A percentile compares a stretch with the other conserved stretches of the same genome.
These are phyloP conservation scores for Geotria australis DNA, from an alignment of 2,797 vertebrate genomes.

Conservation along the genomic window DNA sequence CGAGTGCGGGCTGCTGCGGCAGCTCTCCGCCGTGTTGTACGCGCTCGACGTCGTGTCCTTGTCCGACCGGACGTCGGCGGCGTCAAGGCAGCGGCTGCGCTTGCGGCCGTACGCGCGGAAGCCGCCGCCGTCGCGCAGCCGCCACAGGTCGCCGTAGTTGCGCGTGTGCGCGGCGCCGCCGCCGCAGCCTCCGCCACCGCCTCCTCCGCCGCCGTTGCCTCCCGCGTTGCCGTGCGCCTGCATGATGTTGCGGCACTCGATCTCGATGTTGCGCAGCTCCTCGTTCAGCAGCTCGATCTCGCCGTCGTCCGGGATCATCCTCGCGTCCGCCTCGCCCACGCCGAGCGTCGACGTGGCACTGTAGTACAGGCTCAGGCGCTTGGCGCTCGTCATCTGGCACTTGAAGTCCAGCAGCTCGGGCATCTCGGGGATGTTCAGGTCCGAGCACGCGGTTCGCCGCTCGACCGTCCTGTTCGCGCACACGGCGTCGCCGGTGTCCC, in stretches of 20 bases:
- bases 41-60: slow-evolving; percentile 91
- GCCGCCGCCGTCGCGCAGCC: slow-evolving; percentile 23
- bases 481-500: not conserved
- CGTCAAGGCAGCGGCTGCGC: slow-evolving; percentile 30
- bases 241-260: slow-evolving; percentile 95
- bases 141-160: slow-evolving; percentile 21
- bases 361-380: slow-evolving; percentile 66
- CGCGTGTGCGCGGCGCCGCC: slow-evolving; percentile 2
- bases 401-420: slow-evolving; percentile 71
- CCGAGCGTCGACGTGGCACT: slow-evolving; percentile 54
- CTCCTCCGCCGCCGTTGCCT: too few species aligned
- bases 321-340: slow-evolving; percentile 20
- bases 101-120: slow-evolving; percentile 19
- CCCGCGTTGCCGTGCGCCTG: slow-evolving; percentile 33
- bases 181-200: too few species aligned
- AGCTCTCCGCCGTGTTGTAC: slow-evolving; percentile 83
- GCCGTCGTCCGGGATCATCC: slow-evolving; percentile 15
- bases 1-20: slow-evolving; percentile 48
- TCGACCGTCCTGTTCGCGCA: not conserved
- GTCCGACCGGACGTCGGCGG: slow-evolving; percentile 52
- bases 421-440: slow-evolving; percentile 10
- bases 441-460: not conserved
- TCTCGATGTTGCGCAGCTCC: slow-evolving; percentile 69
- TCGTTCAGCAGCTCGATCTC: slow-evolving; percentile 70
- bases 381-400: slow-evolving; percentile 60